Evolutionary conservation across 2,888 invertebrate species (phyloP).

Genomic region (Coelogynopora nodosa): DNA sequence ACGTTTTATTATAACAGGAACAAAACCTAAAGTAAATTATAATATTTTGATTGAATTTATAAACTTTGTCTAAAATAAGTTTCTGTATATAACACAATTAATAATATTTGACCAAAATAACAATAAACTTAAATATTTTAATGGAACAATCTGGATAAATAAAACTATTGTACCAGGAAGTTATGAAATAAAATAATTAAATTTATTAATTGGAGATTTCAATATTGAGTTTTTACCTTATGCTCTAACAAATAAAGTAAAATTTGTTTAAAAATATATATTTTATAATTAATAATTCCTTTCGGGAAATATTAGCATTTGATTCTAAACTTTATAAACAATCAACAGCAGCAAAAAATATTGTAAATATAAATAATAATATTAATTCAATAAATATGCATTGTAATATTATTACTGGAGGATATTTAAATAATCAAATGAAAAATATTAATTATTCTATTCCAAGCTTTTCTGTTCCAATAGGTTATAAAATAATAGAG

Average conservation of each 20-base stretch:
- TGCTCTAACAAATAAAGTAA: neutral
- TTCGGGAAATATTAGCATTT: neutral
- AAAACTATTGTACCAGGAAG: neutral
- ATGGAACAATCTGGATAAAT: too few relatives aligned
- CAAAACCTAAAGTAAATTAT: neutral
- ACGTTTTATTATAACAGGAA: too few relatives aligned
- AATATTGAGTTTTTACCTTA: neutral
- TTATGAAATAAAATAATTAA: neutral
- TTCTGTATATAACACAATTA: neutral
- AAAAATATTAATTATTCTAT: neutral
- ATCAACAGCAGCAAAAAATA: neutral
- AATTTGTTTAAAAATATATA: neutral
- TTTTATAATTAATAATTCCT: neutral
- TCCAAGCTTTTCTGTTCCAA: slow-evolving; percentile 38
- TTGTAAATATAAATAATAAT: neutral
- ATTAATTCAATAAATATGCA: neutral
- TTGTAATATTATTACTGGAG: neutral
- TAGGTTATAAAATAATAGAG: slow-evolving; percentile 47
- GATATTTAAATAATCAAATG: neutral
- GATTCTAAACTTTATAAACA: neutral
- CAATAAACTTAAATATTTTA: neutral
- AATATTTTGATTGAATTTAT: neutral
- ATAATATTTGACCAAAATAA: neutral
- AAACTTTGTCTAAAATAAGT: neutral
- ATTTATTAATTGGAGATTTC: neutral